A percentile compares a stretch with the other conserved stretches of the same genome.
Evolutionary conservation across 2,888 invertebrate species (phyloP).

Genomic region (Phengaris alcon): DNA sequence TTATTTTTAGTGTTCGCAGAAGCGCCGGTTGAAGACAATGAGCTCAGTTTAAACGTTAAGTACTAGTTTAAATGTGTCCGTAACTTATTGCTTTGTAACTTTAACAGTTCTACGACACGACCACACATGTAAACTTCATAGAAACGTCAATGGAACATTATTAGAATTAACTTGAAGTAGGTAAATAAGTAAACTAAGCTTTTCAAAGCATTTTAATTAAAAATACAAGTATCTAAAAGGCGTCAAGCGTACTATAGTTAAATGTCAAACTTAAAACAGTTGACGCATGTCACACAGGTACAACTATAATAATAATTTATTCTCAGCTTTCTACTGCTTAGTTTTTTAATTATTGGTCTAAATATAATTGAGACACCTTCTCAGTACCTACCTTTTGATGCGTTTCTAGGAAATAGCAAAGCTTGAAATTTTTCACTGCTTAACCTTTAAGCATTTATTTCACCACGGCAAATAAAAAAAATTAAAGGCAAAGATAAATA

Average conservation of each 20-base stretch:
- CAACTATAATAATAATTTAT: background rate
- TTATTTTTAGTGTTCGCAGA: conserved; percentile 76
- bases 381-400: too few species aligned
- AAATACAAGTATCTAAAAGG: background rate
- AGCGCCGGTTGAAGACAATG: conserved; percentile 66
- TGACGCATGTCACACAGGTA: background rate
- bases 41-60: conserved; percentile 57
- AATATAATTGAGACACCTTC: too few species aligned
- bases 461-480: background rate
- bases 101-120: conserved; percentile 12
- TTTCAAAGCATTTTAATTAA: background rate
- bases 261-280: background rate
- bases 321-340: too few species aligned
- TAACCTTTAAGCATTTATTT: background rate
- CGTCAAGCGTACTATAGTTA: background rate
- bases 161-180: background rate
- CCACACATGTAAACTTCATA: conserved; percentile 28
- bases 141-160: background rate
- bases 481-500: background rate
- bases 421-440: conserved; percentile 22
- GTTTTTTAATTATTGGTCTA: too few species aligned
- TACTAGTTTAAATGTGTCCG: conserved; percentile 51
- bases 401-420: background rate
- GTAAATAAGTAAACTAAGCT: background rate
- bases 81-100: conserved; percentile 22